Evolutionary conservation across 2,113 vertebrate species (phyloP).

Genomic region (Megaceryle torquata): DNA sequence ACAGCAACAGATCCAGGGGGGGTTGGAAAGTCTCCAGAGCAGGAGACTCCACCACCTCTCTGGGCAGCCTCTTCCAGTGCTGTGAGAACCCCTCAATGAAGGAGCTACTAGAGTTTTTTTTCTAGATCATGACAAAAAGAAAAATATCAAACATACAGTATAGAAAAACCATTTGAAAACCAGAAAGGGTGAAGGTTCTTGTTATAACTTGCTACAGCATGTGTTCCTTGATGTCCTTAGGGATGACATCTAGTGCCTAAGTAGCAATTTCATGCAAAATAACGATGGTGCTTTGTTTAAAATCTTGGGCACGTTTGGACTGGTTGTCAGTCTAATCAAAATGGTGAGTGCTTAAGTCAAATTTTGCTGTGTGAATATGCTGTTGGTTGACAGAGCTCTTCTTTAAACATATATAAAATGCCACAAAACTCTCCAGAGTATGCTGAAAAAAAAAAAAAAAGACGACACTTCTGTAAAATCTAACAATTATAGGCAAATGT

Average conservation of each 20-base stretch:
- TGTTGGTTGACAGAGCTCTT: background rate
- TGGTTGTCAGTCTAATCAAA: background rate
- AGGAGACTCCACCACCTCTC: too few species aligned
- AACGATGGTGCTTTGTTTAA: background rate
- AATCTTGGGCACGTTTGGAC: background rate
- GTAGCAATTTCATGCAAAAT: background rate
- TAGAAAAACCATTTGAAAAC: background rate
- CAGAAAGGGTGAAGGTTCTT: background rate
- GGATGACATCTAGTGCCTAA: background rate
- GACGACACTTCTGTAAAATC: background rate
- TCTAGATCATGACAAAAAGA: background rate
- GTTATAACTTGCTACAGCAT: background rate
- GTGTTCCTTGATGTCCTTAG: background rate
- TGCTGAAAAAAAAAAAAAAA: background rate
- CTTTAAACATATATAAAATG: background rate
- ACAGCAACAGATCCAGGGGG: too few species aligned
- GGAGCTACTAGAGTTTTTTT: background rate
- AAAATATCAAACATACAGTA: background rate
- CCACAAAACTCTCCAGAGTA: background rate
- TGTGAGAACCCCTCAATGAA: background rate
- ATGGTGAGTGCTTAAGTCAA: background rate
- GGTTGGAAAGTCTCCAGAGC: too few species aligned
- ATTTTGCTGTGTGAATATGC: background rate
- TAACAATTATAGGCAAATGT: background rate
- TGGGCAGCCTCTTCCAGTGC: too few species aligned